These are phyloP conservation scores for Hydrolagus affinis DNA, from an alignment of 2,113 vertebrate genomes.

Conservation along the genomic window DNA sequence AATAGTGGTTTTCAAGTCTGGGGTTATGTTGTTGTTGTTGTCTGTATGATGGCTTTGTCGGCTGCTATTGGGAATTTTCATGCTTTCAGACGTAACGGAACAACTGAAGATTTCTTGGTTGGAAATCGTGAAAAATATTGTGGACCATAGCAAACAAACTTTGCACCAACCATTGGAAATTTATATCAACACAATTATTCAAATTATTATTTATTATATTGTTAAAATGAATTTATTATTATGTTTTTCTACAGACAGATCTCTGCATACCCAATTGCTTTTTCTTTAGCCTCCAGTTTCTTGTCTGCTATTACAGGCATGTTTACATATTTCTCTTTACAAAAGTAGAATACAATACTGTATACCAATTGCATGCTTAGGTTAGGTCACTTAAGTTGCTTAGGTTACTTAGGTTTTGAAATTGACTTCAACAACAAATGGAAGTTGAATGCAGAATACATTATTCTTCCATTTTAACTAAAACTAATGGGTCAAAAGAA, in stretches of 20 bases:
- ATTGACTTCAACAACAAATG: too few species aligned
- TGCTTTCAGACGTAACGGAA: slow-evolving; percentile 9
- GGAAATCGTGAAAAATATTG: not conserved
- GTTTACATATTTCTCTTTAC: not conserved
- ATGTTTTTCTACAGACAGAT: slow-evolving; percentile 4
- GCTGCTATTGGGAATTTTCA: slow-evolving; percentile 11
- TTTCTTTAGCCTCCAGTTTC: slow-evolving; percentile 27
- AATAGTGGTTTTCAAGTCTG: slow-evolving; percentile 5
- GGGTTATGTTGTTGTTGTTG: slow-evolving; percentile 24
- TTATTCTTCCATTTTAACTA: too few species aligned
- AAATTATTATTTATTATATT: too few species aligned
- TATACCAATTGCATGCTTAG: not conserved
- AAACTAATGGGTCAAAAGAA: too few species aligned
- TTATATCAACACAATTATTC: not conserved
- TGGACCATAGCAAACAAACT: not conserved
- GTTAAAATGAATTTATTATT: too few species aligned
- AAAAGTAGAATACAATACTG: not conserved
- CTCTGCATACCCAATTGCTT: slow-evolving; percentile 27
- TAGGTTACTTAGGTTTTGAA: not conserved
- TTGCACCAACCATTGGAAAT: not conserved
- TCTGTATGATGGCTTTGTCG: not conserved
- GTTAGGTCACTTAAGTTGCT: too few species aligned
- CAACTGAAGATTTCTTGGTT: not conserved
- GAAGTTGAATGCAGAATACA: too few species aligned
- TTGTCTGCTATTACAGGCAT: slow-evolving; percentile 20